Base-by-base conservation (phyloP, 2,888 invertebrate species). In the Drosophila niveifrons region DNA sequence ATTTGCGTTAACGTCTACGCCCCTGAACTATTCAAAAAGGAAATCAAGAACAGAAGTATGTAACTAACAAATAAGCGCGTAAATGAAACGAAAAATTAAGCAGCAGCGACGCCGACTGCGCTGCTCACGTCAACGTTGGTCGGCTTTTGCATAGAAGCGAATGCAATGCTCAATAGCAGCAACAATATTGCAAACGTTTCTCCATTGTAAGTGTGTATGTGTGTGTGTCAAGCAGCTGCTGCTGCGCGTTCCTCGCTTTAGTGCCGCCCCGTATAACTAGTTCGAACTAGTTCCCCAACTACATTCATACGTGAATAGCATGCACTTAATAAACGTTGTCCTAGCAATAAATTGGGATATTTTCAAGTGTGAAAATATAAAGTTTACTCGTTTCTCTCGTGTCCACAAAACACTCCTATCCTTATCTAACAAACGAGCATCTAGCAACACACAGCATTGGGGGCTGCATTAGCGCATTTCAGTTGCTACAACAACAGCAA, bases 81-180 rank as follows among this genome's bases (percentile, higher is more conserved):
- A 77, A 82, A 64, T 70, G 71, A 71, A 80, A 72, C 71, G 61
- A 62, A 80, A 76, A 76, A 71, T 78, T 75, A 67, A 71, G 68
- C 44, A 44, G 47, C 73, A 31, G 41, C 53, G 48, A 34, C 59
- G 61, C 4, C 18, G 36, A 43, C 61, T 29, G 48, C 56, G 46
- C 10, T 44, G 64, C 3, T 50, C 11, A 47, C 76, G 79, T 63
- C 51, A 56, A 51, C 57, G 43, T 51, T 34, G 55, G 11, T 51
- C 50, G 62, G 51, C 82, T 78, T 81, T 80, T 80, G 86, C 80
- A 82, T 86, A 78, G 66, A 83, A 72, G 36, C 67, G 57, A 72
- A 52, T 82, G 85, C 82, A 80, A 50, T 71, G 55, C 47, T 51
- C 48, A 76, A 46, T 56, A 57, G 68, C 48, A 68, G 48, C 47